Evolutionary conservation across 1,140 invertebrate species (phyloP).

Genomic region (Drosophila lacteicornis): DNA sequence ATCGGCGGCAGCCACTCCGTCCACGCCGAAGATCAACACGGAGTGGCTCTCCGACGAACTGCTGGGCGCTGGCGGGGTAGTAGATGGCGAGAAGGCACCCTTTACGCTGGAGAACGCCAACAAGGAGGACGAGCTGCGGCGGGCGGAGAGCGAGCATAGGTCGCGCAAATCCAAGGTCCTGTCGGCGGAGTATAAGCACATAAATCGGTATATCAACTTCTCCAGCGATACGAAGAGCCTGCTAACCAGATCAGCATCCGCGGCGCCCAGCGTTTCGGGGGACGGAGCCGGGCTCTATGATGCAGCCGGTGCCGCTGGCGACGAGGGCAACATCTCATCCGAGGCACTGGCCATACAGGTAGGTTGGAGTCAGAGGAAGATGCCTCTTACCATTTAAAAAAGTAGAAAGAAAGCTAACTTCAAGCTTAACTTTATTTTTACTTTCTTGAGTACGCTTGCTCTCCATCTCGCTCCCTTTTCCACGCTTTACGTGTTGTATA

Average conservation of each 20-base stretch:
- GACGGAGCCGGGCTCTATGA: conserved; percentile 47
- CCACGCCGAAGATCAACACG: conserved; percentile 71
- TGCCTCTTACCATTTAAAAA: no score
- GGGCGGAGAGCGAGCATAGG: conserved; percentile 75
- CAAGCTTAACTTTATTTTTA: no score
- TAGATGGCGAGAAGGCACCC: conserved; percentile 56
- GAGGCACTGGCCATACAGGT: conserved; percentile 79
- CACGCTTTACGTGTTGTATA: no score
- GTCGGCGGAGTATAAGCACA: conserved; percentile 80
- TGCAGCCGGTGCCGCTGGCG: conserved; percentile 51
- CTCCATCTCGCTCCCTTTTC: no score
- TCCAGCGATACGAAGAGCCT: conserved; percentile 79
- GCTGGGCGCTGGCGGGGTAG: conserved; percentile 8
- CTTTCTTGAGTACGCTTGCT: no score
- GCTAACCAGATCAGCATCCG: conserved; percentile 71
- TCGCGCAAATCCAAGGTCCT: conserved; percentile 80
- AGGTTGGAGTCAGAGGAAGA: background rate
- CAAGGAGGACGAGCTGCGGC: conserved; percentile 75
- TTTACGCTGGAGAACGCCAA: conserved; percentile 81
- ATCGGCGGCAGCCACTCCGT: conserved; percentile 59
- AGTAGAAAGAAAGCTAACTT: no score
- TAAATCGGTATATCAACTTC: conserved; percentile 82
- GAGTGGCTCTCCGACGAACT: conserved; percentile 68
- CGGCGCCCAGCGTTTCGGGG: conserved; percentile 58
- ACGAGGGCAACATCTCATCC: conserved; percentile 80